Evolutionary conservation across 2,888 invertebrate genomes (phyloP).

Genomic region (Eupithecia vulgata): DNA sequence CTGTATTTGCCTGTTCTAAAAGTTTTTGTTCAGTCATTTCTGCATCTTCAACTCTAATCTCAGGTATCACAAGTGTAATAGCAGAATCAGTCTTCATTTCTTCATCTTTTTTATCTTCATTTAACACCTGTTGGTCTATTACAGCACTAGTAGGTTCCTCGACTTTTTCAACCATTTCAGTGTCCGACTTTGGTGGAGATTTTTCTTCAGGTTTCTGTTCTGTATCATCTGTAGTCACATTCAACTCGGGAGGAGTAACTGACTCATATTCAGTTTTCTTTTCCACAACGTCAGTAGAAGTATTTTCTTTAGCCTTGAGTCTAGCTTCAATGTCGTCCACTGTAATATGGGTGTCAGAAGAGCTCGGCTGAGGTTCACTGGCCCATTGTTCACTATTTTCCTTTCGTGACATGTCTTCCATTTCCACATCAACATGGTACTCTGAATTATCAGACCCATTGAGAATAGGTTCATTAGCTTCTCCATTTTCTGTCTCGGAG

Average conservation of each 20-base stretch:
- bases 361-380: conserved; percentile 72
- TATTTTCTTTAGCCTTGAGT: conserved; percentile 77
- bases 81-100: conserved; percentile 60
- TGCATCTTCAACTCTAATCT: conserved; percentile 76
- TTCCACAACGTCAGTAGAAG: conserved; percentile 63
- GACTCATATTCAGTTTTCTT: conserved; percentile 66
- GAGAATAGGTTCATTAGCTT: conserved; percentile 84
- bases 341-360: conserved; percentile 73
- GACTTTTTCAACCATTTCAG: conserved; percentile 48
- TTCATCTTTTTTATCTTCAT: conserved; percentile 58
- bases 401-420: conserved; percentile 82
- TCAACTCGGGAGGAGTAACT: conserved; percentile 67
- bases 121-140: conserved; percentile 22
- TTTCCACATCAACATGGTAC: conserved; percentile 82
- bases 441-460: conserved; percentile 85
- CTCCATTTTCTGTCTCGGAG: conserved; percentile 87
- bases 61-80: conserved; percentile 66
- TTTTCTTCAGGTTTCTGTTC: conserved; percentile 50
- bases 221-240: conserved; percentile 57
- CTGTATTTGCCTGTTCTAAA: conserved; percentile 56
- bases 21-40: conserved; percentile 75
- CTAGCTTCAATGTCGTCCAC: conserved; percentile 74
- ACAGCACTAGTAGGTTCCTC: conserved; percentile 46
- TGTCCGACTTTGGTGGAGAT: conserved; percentile 41
- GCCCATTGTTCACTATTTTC: conserved; percentile 66